Evolutionary conservation across 2,797 vertebrate species (phyloP).

Genomic region (Neostethus bicornis): DNA sequence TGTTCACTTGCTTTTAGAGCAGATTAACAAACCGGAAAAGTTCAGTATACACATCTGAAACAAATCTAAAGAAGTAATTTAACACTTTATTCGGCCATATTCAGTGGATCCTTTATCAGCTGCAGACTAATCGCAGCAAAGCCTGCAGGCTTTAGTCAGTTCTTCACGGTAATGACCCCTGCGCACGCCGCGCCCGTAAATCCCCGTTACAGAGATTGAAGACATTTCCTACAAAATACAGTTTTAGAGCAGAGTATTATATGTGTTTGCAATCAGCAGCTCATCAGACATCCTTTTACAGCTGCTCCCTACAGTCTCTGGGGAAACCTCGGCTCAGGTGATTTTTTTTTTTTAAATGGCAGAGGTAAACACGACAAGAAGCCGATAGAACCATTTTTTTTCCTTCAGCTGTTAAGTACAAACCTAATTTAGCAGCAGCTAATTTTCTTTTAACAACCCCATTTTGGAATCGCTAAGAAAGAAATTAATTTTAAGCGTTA

Average conservation of each 20-base stretch:
- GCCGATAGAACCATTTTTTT: conserved; percentile 41
- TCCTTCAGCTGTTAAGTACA: conserved; percentile 69
- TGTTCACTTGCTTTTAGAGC: too few relatives aligned
- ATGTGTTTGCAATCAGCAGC: conserved; percentile 57
- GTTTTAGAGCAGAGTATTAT: conserved; percentile 51
- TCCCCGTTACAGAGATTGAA: conserved; percentile 56
- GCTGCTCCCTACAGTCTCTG: conserved; percentile 11
- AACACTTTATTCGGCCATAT: not conserved
- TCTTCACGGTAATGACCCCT: conserved; percentile 44
- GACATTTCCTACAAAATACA: conserved; percentile 40
- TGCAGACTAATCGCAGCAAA: conserved; percentile 22
- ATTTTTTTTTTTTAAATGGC: conserved; percentile 16
- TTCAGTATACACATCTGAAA: not conserved
- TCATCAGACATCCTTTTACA: conserved; percentile 38
- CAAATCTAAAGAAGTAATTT: not conserved
- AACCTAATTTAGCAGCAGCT: conserved; percentile 61
- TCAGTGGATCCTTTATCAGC: conserved; percentile 19
- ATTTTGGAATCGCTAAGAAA: conserved; percentile 54
- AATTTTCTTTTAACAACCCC: conserved; percentile 70
- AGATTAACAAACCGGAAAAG: too few relatives aligned
- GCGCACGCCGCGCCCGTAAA: conserved; percentile 45
- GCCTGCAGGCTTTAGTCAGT: conserved; percentile 46
- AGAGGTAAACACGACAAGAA: conserved; percentile 8
- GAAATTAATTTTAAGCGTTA: conserved; percentile 65
- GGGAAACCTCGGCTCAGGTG: conserved; percentile 33